Base-by-base conservation (phyloP, 2,888 invertebrate species). In the Amblyjoppa fuscipennis region DNA sequence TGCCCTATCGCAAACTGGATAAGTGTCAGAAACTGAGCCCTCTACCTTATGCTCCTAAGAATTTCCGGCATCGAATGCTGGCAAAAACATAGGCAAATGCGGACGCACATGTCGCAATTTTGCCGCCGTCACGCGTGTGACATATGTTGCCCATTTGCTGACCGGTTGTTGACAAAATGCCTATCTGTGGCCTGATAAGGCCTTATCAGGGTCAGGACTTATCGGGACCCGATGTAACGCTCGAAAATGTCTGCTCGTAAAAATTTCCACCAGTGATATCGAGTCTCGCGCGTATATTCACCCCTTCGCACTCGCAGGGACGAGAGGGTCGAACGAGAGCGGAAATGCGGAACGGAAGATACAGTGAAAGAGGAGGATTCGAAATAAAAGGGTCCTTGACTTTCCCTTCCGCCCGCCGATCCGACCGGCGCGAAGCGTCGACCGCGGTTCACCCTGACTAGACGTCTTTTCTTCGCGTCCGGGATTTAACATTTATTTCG, bases 401-500 rank as follows among this genome's bases (percentile, higher is more conserved):
- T 73, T n/a, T 66, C n/a, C 11, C 53, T 59, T n/a, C 41, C 51
- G 38, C 34, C 61, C 53, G n/a, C 49, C 79, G 95, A 96, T 61
- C 81, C 94, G 95, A 59, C 90, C 96, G 51, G 96, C 96, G 1
- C 95, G 95, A 9, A 96, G 64, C 13, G 68, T 77, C 25, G 25
- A 61, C 20, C 59, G 61, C 31, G 38, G 59, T 59, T 64, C 81
- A 59, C 53, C 20, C 13, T 38, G 31, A 41, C 53, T 61, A 59
- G 51, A 73, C 64, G 59, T 73, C 84, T 51, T 75, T 85, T 70
- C 51, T 69, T 78, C 69, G 51, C 13, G 51, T 61, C 79, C 66
- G 70, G 61, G 41, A 82, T 79, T 85, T 68, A 70, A 59, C 79
- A 79, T 82, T 81, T 66, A 81, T 75, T 70, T 75, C 61, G 49